These are phyloP conservation scores for Melanotaenia boesemani DNA, from an alignment of 2,797 vertebrate species.

Conservation along the genomic window DNA sequence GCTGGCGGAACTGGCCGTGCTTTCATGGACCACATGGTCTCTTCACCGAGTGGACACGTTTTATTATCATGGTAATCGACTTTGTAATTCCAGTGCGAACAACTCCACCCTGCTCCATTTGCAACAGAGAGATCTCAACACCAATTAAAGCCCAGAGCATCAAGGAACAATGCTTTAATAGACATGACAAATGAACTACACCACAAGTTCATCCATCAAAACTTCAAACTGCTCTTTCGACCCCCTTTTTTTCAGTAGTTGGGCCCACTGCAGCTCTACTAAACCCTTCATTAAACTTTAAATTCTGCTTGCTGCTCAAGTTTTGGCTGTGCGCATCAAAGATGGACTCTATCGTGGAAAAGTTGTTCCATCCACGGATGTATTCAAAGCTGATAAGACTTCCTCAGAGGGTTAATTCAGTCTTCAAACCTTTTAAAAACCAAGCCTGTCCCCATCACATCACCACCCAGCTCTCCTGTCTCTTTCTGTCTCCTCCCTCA, in stretches of 20 bases:
- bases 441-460: conserved; percentile 85
- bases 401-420: conserved; percentile 79
- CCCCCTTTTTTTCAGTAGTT: background rate
- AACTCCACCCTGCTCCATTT: conserved; percentile 61
- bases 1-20: conserved; percentile 90
- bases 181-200: conserved; percentile 18
- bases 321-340: conserved; percentile 66
- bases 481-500: conserved; percentile 51
- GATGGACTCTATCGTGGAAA: conserved; percentile 44
- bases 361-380: conserved; percentile 37
- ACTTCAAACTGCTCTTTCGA: background rate
- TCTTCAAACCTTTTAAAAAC: conserved; percentile 81
- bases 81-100: conserved; percentile 80
- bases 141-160: conserved; percentile 53
- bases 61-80: conserved; percentile 91
- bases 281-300: conserved; percentile 10
- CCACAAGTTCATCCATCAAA: conserved; percentile 20
- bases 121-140: conserved; percentile 58
- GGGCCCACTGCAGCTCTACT: conserved; percentile 5
- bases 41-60: conserved; percentile 85
- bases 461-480: conserved; percentile 73
- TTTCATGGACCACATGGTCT: conserved; percentile 91
- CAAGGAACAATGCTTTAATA: conserved; percentile 44
- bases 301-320: conserved; percentile 32
- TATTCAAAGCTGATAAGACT: conserved; percentile 62